phyloP scores from a whole-genome alignment of 2,113 vertebrate species.

The Serilophus lunatus region DNA sequence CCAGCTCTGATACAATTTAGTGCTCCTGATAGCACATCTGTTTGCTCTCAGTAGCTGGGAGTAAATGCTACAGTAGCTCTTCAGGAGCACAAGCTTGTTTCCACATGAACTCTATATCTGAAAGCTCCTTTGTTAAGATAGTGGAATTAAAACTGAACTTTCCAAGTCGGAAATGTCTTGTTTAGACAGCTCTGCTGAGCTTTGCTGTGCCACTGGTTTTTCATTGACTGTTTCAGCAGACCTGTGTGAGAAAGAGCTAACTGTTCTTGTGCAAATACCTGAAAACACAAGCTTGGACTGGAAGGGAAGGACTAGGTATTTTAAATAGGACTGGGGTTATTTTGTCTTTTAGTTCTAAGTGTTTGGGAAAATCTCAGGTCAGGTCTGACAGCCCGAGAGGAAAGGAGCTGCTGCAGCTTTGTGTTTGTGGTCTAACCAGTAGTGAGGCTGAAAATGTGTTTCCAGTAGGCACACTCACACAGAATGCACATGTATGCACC shows the following conservation, averaged over 20 bases:
- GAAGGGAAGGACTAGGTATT: not conserved
- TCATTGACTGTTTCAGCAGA: not conserved
- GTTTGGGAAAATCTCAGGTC: not conserved
- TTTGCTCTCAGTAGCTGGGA: not conserved
- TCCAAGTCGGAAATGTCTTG: not conserved
- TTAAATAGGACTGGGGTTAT: not conserved
- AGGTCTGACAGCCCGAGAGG: not conserved
- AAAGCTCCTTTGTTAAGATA: not conserved
- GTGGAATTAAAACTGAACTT: not conserved
- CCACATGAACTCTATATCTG: too few relatives aligned
- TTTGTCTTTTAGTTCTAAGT: not conserved
- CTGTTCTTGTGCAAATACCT: not conserved
- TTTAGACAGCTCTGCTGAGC: not conserved
- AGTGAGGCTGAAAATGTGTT: not conserved
- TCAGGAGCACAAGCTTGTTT: not conserved
- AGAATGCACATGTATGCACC: too few relatives aligned
- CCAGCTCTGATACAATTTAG: not conserved
- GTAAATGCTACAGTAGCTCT: not conserved
- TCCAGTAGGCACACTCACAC: too few relatives aligned
- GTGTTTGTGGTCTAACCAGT: not conserved
- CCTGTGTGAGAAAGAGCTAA: not conserved
- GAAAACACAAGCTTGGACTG: not conserved
- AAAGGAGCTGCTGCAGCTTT: not conserved
- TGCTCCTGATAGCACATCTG: accelerated
- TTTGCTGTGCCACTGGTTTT: not conserved